Base-by-base conservation (phyloP, 2,888 invertebrate genomes). In the Formica aserva region DNA sequence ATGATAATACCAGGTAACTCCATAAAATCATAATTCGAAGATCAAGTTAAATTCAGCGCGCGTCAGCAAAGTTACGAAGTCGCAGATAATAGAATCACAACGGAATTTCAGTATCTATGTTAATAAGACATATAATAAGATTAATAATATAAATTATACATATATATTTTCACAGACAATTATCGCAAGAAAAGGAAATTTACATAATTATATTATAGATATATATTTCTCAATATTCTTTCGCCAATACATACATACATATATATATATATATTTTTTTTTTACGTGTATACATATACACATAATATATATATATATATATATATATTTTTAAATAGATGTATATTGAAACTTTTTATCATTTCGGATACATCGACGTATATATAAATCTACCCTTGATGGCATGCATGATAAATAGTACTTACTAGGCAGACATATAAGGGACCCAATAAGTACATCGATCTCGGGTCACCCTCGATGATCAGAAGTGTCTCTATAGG, bases 21-120 rank as follows among this genome's bases (percentile, higher is more conserved):
- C 55, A 67, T 67, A 38, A 67, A 77, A 77, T 77, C 6, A 29
- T n/a, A 67, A 77, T 77, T 77, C 41, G 29, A 77, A 38, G 29
- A 57, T 77, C 32, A 26, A 55, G 38, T 29, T 29, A 57, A 77
- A 55, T 22, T 15, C 9, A 55, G n/a, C 8, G 8, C 11, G 13
- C 55, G 77, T 66, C 55, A 66, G 66, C 77, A 15, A 77, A 32
- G 26, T 38, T 55, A 77, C 38, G 6, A 55, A 55, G 15, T 67
- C n/a, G 15, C 55, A 38, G 41, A 67, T 77, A n/a, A 67, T 29
- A n/a, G 22, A 41, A 41, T 15, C 5, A 13, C 13, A 8, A 9
- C 13, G 8, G 15, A 41, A 62, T 22, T 29, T 22, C 15, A 15
- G 4, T 11, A 11, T 22, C 8, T 5, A 2, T 22, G 9, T 55